A percentile compares a stretch with the other conserved stretches of the same genome.
phyloP scores from a whole-genome alignment of 2,888 invertebrate species.

The Aproaerema taeniolella region DNA sequence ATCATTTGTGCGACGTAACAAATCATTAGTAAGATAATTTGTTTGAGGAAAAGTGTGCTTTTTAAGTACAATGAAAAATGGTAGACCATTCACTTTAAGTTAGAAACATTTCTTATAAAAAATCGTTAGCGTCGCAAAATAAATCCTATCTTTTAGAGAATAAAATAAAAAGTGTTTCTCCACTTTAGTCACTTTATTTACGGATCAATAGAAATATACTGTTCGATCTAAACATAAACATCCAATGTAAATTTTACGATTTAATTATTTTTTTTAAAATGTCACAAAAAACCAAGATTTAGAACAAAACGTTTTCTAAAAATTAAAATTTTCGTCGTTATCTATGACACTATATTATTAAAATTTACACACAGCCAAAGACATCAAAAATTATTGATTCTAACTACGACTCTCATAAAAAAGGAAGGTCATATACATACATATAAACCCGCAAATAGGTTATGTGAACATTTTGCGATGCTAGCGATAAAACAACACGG shows the following conservation, averaged over 20 bases:
- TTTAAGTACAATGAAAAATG: conserved; percentile 59
- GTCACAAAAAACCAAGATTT: conserved; percentile 54
- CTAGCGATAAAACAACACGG: conserved; percentile 59
- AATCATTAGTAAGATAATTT: not conserved
- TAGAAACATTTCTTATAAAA: no score
- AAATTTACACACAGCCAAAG: conserved; percentile 75
- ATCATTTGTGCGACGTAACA: conserved; percentile 12
- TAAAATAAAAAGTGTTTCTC: conserved; percentile 48
- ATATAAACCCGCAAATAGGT: conserved; percentile 59
- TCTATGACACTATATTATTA: conserved; percentile 50
- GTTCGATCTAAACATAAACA: conserved; percentile 69
- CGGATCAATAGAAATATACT: conserved; percentile 63
- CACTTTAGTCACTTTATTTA: conserved; percentile 71
- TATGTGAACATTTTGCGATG: conserved; percentile 79
- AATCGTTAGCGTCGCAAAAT: conserved; percentile 64
- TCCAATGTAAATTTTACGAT: conserved; percentile 33
- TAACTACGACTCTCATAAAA: conserved; percentile 62
- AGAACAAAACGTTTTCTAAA: conserved; percentile 65
- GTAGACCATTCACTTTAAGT: conserved; percentile 37
- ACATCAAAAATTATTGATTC: conserved; percentile 70
- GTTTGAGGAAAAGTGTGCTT: not conserved
- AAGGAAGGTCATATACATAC: conserved; percentile 50
- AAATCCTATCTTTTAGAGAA: conserved; percentile 21
- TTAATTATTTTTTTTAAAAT: conserved; percentile 33
- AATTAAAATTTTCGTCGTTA: conserved; percentile 56